Base-by-base conservation (phyloP, 2,113 vertebrate species). In the Crypturellus undulatus region DNA sequence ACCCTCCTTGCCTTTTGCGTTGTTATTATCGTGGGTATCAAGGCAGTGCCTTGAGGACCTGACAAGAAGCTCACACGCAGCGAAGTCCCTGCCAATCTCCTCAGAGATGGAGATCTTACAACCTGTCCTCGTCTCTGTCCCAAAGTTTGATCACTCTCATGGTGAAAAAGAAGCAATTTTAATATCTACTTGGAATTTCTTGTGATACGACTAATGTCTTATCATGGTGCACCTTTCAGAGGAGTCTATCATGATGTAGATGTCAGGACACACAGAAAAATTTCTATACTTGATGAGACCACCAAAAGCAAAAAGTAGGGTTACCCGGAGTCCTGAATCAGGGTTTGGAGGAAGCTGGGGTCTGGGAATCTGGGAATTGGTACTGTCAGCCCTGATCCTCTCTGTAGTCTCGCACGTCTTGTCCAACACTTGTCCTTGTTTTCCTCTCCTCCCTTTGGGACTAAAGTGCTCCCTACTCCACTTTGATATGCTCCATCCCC, bases 401-500 rank as follows among this genome's bases (percentile, higher is more conserved):
- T 52, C 34, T 30, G 49, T 38, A 19, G 12, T 16, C n/a, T 38
- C 21, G 19, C 18, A 32, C 25, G 14, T 6, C 15, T 40, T 38
- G 19, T 36, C 25, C 20, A 28, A 15, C 12, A 16, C 43, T 43
- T 43, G 43, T 43, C 43, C 43, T 43, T 17, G 18, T 34, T 36
- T 58, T 30, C 38, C 12, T 10, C 2, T 79, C 9, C 25, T 64
- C 0, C 0, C 5, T 68, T 20, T 65, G 58, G 38, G 21, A 4
- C 2, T 59, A 4, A 34, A 49, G 21, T 32, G 25, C 32, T 36
- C n/a, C 34, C 22, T 34, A 22, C 45, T 22, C 16, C 14, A 12
- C 45, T 51, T 36, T 25, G 70, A 36, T 0, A 1, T 16, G 1
- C 7, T 79, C 30, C 2, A 0, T 14, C 16, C 58, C 70, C 1